Evolutionary conservation across 2,797 vertebrate genomes (phyloP), one percentile per base, ranked within the genome.

Genomic region (Sebastiscus tertius): DNA sequence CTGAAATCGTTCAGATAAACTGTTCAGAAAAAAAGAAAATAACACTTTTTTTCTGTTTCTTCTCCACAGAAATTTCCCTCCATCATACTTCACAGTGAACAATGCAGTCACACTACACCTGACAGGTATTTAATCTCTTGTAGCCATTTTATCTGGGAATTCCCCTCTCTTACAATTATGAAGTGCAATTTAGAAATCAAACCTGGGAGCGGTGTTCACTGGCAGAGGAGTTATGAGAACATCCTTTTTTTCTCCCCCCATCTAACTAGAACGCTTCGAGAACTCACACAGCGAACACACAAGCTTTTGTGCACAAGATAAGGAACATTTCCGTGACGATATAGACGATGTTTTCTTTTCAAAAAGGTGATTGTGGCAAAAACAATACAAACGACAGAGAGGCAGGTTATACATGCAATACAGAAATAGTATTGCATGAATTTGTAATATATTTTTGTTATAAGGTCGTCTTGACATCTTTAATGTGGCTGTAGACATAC

Each of bases 41-140:
- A 93, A 90, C 95, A 95, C 69, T 54, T 88, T 72, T 71, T 49
- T 34, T 26, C 5, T 55, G 94, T 96, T 24, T 96, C 95, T 93
- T 89, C 92, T 95, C 84, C 93, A 95, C 63, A 86, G 93, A 96
- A 93, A 91, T 93, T 96, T 96, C 92, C 96, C 96, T 91, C 96
- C 60, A 95, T 97, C 96, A 88, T 95, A 96, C 92, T 97, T 95
- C 92, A 96, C 95, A 75, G 94, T 94, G 92, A 98, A 98, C 96
- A 97, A 97, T 90, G 96, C 96, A 87, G 95, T 95, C 97, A 97
- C 95, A 93, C 95, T 95, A 96, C 96, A 96, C 97, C 97, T 96
- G 97, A 97, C 97, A 97, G 97, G 96, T 97, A 97, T 94, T 96
- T 95, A 93, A 93, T 90, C 86, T 88, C 88, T 77, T 42, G 62